These are phyloP conservation scores for Dermochelys coriacea DNA, from an alignment of 2,797 vertebrate genomes.

Conservation along the genomic window DNA sequence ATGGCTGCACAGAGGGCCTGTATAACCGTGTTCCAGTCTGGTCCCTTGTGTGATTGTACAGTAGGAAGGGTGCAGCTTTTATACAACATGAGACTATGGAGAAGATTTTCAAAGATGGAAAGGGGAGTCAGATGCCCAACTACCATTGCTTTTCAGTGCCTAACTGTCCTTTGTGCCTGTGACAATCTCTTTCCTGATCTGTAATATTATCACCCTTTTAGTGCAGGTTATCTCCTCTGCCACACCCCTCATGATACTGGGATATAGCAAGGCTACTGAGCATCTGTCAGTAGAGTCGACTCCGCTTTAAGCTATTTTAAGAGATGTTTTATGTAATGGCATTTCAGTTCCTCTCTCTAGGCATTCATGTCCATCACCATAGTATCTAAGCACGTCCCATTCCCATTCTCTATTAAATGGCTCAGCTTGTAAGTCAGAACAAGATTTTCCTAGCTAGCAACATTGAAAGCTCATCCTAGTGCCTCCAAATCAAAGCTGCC, in stretches of 20 bases:
- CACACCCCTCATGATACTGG: neutral
- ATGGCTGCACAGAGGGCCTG: fast-evolving
- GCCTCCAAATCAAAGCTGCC: neutral
- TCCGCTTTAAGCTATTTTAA: neutral
- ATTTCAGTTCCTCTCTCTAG: neutral
- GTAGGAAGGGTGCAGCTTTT: neutral
- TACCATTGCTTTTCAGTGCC: neutral
- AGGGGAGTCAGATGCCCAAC: neutral
- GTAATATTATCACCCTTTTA: neutral
- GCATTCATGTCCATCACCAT: neutral
- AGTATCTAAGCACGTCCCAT: neutral
- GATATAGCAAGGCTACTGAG: neutral
- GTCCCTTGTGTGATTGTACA: neutral
- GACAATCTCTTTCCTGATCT: neutral
- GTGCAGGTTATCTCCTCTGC: neutral
- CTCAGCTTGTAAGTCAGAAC: neutral
- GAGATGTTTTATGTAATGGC: fast-evolving
- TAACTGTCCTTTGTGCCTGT: neutral
- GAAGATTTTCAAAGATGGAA: neutral
- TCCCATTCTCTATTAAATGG: neutral
- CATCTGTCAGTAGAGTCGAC: neutral
- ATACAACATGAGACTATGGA: neutral
- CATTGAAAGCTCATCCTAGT: neutral
- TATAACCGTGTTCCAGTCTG: neutral
- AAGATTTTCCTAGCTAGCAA: neutral